Conservation (phyloP, 2,113 vertebrate genomes). For the Sigmodon hispidus region DNA sequence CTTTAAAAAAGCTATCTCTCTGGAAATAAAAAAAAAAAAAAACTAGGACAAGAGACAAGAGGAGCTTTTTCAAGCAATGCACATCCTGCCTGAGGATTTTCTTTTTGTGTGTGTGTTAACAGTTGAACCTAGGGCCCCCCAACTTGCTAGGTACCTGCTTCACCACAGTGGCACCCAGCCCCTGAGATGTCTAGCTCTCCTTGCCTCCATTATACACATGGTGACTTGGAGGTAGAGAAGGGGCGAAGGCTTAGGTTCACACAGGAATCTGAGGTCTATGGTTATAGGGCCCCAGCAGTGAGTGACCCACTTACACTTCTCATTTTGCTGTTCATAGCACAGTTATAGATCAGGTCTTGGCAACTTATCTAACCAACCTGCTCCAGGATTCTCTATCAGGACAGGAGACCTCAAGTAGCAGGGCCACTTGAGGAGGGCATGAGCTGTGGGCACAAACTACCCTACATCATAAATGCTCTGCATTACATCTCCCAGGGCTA, state of each 20-base stretch:
- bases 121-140: not conserved
- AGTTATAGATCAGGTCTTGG: not conserved
- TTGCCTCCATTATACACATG: not conserved
- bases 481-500: fast-evolving
- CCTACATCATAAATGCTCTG: fast-evolving
- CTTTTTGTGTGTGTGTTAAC: not conserved
- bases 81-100: not conserved
- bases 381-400: not conserved
- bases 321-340: not conserved
- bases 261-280: not conserved
- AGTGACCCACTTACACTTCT: not conserved
- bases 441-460: not conserved
- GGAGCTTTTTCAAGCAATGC: not conserved
- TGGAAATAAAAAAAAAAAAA: no score
- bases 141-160: not conserved
- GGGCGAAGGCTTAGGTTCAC: not conserved
- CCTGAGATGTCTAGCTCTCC: not conserved
- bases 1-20: not conserved
- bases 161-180: not conserved
- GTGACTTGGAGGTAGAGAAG: not conserved
- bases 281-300: not conserved
- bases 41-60: not conserved
- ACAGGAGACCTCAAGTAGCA: not conserved
- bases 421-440: not conserved
- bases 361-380: fast-evolving